Percentiles rank a stretch among this genome's conserved stretches.
Evolutionary conservation across 2,888 invertebrate species (phyloP).

Genomic region (Macrosoma leucophasiata): DNA sequence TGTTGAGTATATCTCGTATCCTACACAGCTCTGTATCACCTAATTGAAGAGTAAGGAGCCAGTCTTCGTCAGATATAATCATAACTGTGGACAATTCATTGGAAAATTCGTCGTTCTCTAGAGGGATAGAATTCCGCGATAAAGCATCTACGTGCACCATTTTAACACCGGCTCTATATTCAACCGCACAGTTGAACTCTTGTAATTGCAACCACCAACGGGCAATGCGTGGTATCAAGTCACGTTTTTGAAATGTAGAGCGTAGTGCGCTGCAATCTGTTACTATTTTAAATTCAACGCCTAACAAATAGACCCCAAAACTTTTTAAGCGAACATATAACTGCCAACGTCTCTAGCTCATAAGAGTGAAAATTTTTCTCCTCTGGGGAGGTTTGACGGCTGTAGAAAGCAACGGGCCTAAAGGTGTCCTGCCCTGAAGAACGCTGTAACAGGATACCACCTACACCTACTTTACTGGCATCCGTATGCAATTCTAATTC

Average conservation of each 20-base stretch:
- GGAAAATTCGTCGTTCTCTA: too few species aligned
- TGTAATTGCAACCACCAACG: constrained; percentile 34
- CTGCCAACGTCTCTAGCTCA: constrained; percentile 27
- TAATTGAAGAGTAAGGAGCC: too few species aligned
- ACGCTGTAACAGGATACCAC: constrained; percentile 32
- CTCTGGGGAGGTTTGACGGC: constrained; percentile 24
- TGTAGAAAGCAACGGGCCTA: constrained; percentile 27
- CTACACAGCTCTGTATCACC: too few species aligned
- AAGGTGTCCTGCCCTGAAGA: constrained; percentile 12
- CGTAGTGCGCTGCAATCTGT: constrained; percentile 34
- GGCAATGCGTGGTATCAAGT: constrained; percentile 32
- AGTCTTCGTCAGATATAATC: too few species aligned
- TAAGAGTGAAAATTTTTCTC: constrained; percentile 24
- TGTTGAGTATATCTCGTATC: too few species aligned
- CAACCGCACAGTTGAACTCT: constrained; percentile 33
- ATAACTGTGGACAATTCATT: neutral
- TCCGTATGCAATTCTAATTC: constrained; percentile 36
- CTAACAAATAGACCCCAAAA: constrained; percentile 32
- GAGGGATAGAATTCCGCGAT: constrained; percentile 16
- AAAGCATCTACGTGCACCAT: constrained; percentile 36
- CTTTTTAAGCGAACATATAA: constrained; percentile 29
- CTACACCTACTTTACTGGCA: constrained; percentile 31
- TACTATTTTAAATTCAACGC: constrained; percentile 20
- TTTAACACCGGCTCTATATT: constrained; percentile 30
- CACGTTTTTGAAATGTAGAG: constrained; percentile 30